These are phyloP conservation scores for Eubucco bourcierii DNA, from an alignment of 2,113 vertebrate species.

Conservation along the genomic window DNA sequence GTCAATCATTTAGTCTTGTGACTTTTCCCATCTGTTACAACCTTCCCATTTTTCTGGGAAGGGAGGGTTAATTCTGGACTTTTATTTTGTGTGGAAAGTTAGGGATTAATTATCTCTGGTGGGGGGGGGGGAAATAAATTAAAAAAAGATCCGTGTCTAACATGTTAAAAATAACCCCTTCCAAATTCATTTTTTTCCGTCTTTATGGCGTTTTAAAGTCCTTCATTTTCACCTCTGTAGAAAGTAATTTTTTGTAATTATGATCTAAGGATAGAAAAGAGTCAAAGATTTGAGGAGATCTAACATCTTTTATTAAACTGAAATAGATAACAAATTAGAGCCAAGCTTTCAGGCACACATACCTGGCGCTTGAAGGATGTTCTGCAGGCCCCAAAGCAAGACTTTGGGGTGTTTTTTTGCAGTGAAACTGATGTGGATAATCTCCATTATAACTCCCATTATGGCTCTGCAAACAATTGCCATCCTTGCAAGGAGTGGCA, in stretches of 20 bases:
- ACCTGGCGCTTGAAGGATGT: neutral
- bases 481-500: neutral
- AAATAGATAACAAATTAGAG: neutral
- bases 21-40: slow-evolving; percentile 42
- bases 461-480: neutral
- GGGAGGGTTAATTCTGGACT: slow-evolving; percentile 14
- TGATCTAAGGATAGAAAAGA: slow-evolving; percentile 28
- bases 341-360: neutral
- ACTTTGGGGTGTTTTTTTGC: neutral
- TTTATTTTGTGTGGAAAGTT: neutral
- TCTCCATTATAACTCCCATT: neutral
- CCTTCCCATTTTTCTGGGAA: neutral
- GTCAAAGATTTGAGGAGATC: neutral
- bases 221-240: neutral
- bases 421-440: neutral
- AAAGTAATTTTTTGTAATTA: slow-evolving; percentile 59
- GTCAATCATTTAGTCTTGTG: slow-evolving; percentile 18
- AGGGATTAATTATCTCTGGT: slow-evolving; percentile 38
- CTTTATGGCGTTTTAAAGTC: slow-evolving; percentile 29
- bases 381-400: neutral
- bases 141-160: neutral
- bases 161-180: slow-evolving; percentile 44
- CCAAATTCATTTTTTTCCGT: slow-evolving; percentile 45
- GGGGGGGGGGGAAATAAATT: neutral
- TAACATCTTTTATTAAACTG: slow-evolving; percentile 27